These are phyloP conservation scores for Podarcis lilfordi DNA, from an alignment of 2,797 vertebrate genomes.

Conservation along the genomic window DNA sequence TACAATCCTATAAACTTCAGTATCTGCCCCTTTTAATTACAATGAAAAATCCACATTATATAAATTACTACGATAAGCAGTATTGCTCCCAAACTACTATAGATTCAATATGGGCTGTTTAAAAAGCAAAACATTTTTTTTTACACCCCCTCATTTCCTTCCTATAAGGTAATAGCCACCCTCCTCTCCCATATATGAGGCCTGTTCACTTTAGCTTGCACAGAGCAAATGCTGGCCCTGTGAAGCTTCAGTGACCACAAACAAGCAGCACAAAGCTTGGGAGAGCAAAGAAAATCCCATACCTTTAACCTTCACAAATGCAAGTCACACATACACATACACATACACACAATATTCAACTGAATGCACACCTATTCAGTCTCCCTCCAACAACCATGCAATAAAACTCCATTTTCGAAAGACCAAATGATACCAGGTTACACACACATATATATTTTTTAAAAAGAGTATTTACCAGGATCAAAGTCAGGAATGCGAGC, in stretches of 20 bases:
- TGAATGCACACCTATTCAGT: slow-evolving; percentile 1
- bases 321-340: neutral
- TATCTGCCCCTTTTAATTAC: neutral
- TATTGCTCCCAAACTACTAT: slow-evolving; percentile 26
- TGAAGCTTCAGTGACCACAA: slow-evolving; percentile 33
- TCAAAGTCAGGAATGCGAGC: slow-evolving; percentile 94
- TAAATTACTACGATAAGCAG: slow-evolving; percentile 35
- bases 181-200: neutral
- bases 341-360: neutral
- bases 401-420: slow-evolving; percentile 54
- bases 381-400: neutral
- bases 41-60: neutral
- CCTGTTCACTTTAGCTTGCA: neutral
- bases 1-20: slow-evolving; percentile 8
- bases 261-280: slow-evolving; percentile 56
- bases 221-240: slow-evolving; percentile 32
- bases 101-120: slow-evolving; percentile 7
- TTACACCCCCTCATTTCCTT: neutral
- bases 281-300: slow-evolving; percentile 12
- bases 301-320: slow-evolving; percentile 37
- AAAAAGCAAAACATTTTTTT: neutral
- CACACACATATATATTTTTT: no score
- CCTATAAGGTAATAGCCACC: neutral
- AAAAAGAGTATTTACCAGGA: slow-evolving; percentile 84
- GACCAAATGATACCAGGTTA: slow-evolving; percentile 41